phyloP scores from a whole-genome alignment of 1,140 invertebrate genomes.

The Forficula auricularia region DNA sequence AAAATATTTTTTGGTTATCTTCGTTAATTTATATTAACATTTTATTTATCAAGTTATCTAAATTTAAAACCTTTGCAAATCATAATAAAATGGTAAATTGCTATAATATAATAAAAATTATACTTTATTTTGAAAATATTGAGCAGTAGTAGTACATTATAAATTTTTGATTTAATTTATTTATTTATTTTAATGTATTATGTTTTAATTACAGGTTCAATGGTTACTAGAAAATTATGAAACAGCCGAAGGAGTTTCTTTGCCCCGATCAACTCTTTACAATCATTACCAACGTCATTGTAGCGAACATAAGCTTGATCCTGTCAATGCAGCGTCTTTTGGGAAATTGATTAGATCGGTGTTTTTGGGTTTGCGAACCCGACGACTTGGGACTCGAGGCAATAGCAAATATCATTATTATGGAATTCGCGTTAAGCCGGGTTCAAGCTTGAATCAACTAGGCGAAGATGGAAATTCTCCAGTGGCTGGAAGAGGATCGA shows the following conservation, averaged over 20 bases:
- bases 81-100: neutral
- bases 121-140: neutral
- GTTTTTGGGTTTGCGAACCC: conserved; percentile 84
- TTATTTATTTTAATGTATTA: conserved; percentile 6
- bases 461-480: conserved; percentile 34
- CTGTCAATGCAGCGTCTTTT: conserved; percentile 97
- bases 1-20: too few species aligned
- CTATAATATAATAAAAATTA: neutral
- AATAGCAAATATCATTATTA: conserved; percentile 99
- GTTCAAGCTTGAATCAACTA: conserved; percentile 52
- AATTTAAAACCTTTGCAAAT: neutral
- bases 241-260: conserved; percentile 88
- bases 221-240: conserved; percentile 98
- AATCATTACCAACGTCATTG: conserved; percentile 93
- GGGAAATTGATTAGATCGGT: conserved; percentile 96
- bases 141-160: too few species aligned
- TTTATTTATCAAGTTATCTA: neutral
- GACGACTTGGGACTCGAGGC: conserved; percentile 90
- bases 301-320: conserved; percentile 82
- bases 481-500: conserved; percentile 16
- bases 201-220: conserved; percentile 49
- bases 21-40: too few species aligned
- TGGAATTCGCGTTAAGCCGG: conserved; percentile 90
- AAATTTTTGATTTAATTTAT: conserved; percentile 5
- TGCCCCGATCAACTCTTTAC: conserved; percentile 90